These are phyloP conservation scores for Limonius californicus DNA, from an alignment of 1,140 invertebrate species.

Conservation along the genomic window DNA sequence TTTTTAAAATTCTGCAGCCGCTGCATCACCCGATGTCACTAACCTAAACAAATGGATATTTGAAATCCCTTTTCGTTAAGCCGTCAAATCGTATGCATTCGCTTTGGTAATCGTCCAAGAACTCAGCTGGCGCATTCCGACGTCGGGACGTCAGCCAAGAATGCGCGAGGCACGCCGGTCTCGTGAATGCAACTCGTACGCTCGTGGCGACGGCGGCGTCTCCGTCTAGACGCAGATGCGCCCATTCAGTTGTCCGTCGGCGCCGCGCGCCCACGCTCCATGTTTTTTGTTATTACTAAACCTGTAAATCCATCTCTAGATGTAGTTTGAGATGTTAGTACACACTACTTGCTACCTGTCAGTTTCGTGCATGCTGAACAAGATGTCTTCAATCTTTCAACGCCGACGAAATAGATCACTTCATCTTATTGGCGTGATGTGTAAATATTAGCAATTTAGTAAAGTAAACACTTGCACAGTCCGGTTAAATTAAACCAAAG, in stretches of 20 bases:
- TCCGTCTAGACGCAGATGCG: conserved; percentile 9
- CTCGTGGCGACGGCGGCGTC: conserved; percentile 3
- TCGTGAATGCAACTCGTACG: conserved; percentile 12
- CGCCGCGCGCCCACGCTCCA: background rate
- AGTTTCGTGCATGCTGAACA: no score
- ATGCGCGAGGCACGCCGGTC: conserved; percentile 2
- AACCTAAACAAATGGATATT: no score
- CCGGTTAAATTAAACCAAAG: no score
- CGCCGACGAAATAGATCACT: no score
- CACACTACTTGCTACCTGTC: no score
- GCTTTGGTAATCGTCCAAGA: background rate
- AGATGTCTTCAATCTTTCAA: no score
- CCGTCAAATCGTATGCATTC: background rate
- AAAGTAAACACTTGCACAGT: no score
- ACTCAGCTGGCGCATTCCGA: background rate
- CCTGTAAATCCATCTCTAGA: background rate
- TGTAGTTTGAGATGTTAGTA: background rate
- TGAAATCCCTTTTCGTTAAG: no score
- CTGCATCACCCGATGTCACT: no score
- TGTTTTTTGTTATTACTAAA: background rate
- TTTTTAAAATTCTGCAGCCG: no score
- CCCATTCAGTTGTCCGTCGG: conserved; percentile 1
- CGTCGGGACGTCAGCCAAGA: conserved; percentile 6
- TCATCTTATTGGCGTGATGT: no score
- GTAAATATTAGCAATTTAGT: no score